Conservation (phyloP, 2,113 vertebrate genomes). For the Nothocercus julius region DNA sequence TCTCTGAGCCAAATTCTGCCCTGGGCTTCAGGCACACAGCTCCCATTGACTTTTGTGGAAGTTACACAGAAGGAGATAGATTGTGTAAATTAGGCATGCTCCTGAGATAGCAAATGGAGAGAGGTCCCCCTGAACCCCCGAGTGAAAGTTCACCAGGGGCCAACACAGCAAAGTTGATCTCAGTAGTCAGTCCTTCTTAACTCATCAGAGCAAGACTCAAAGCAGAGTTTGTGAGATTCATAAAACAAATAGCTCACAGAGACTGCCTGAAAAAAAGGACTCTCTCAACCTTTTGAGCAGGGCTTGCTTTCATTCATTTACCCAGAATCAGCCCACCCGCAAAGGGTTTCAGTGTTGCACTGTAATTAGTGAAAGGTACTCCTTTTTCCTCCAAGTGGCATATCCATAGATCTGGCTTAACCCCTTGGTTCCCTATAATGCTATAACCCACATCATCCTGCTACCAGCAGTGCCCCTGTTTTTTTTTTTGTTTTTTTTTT, state of each 20-base stretch:
- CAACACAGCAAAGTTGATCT: neutral
- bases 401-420: neutral
- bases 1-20: constrained; percentile 58
- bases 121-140: neutral
- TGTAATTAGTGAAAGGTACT: neutral
- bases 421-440: neutral
- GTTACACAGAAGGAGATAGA: constrained; percentile 40
- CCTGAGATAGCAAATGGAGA: neutral
- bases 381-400: neutral
- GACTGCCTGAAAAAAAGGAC: neutral
- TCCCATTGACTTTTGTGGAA: constrained; percentile 61
- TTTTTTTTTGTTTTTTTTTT: neutral
- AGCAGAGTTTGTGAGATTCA: neutral
- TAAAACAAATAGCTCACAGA: neutral
- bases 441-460: neutral
- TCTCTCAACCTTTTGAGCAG: neutral
- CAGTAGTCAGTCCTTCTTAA: neutral
- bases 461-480: neutral
- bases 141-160: constrained; percentile 27
- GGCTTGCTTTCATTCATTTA: neutral
- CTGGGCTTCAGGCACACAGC: constrained; percentile 57
- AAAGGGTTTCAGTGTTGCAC: neutral
- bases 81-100: constrained; percentile 53
- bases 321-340: neutral
- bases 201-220: neutral